Evolutionary conservation across 2,797 vertebrate species (phyloP), one percentile per base, ranked within the genome.

Genomic region (Triplophysa yarkandensis): DNA sequence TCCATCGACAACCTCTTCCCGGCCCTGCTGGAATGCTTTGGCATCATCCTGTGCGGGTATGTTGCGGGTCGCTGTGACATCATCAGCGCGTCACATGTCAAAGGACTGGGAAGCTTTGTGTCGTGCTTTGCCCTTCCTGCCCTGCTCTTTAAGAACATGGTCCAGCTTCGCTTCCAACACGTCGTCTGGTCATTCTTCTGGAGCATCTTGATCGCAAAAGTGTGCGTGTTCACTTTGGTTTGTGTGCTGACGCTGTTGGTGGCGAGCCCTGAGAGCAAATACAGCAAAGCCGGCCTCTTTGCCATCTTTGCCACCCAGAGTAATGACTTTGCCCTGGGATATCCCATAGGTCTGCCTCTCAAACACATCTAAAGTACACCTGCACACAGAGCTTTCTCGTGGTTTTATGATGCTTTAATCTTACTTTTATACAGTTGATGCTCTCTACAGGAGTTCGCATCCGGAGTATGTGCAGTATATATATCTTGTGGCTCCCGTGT

Each of bases 241-340:
- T 97, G 95, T 62, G 28, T 93, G 66, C 86, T 98, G 80, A 99
- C 97, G 0, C 90, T 99, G 76, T 83, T 98, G 84, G 94, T 97
- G 76, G 93, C 95, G 62, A 90, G 85, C 86, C 95, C 96, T 21
- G 93, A 96, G 32, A 93, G 82, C 61, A 90, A 94, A 75, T 97
- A 95, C 85, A 93, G 96, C 86, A 98, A 97, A 89, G 97, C 97
- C 2, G 97, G 97, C 62, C 91, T 99, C 23, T 99, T 95, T 62
- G 94, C 97, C 84, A 98, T 99, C 85, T 99, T 98, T 84, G 95
- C 97, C 75, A 99, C 97, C 17, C 97, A 99, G 83, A 98, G 97
- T 89, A 99, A 99, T 76, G 97, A 99, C 90, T 99, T 99, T 87
- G 97, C 96, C 9, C 83, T 99, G 85, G 97, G 97, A 85, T 98